A percentile compares a stretch with the other conserved stretches of the same genome.
phyloP scores from a whole-genome alignment of 2,888 invertebrate species.

The Mesopsocus fuscifrons region DNA sequence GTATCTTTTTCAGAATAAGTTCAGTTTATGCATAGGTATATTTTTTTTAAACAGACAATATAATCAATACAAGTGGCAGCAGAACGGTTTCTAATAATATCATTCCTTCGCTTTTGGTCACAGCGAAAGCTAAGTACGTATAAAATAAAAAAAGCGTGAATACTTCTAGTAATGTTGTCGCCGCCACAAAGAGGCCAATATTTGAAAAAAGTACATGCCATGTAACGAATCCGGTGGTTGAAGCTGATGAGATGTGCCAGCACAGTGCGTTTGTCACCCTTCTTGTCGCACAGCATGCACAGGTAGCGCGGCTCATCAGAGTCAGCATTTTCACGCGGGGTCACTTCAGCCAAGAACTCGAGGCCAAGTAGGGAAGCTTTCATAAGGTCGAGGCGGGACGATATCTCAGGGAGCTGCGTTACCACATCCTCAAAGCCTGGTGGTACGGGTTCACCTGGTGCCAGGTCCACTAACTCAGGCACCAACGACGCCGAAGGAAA shows the following conservation, averaged over 20 bases:
- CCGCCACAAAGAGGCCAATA: no score
- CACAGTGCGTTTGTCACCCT: slow-evolving; percentile 59
- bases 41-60: no score
- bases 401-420: slow-evolving; percentile 26
- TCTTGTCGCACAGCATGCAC: slow-evolving; percentile 60
- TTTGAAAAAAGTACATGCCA: slow-evolving; percentile 28
- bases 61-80: no score
- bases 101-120: no score
- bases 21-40: no score
- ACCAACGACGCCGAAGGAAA: no score
- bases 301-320: slow-evolving; percentile 52
- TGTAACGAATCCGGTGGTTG: slow-evolving; percentile 52
- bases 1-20: no score
- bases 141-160: no score
- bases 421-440: slow-evolving; percentile 49
- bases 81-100: no score
- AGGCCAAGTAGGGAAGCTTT: slow-evolving; percentile 42
- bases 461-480: slow-evolving; percentile 2
- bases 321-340: slow-evolving; percentile 26
- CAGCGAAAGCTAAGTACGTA: no score
- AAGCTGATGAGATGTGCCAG: slow-evolving; percentile 60
- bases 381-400: slow-evolving; percentile 33
- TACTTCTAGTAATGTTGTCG: no score
- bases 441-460: slow-evolving; percentile 45
- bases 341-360: slow-evolving; percentile 58